Base-by-base conservation (phyloP, 35 echinoderm and acorn worm species). In the Chiridota heheva region DNA sequence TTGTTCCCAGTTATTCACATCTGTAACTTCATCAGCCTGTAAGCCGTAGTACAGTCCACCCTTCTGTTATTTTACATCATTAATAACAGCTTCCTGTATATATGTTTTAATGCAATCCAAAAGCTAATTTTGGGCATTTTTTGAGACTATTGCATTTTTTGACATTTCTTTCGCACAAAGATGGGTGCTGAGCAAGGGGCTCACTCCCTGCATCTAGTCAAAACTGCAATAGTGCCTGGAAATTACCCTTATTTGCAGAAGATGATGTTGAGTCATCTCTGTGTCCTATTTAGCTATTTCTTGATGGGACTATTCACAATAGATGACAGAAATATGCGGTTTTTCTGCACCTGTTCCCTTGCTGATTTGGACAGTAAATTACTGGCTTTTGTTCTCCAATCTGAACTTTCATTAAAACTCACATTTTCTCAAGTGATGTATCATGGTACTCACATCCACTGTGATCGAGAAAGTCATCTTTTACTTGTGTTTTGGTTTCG, bases 11-110 rank as follows among this genome's bases (percentile, higher is more conserved):
- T 91, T 91, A 30, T 43, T 37, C 1, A 49, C 48, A 45, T 91
- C 89, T n/a, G 82, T 72, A 16, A 91, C 89, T 58, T 91, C 89
- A 58, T 91, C 83, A 20, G 89, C 83, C 6, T 27, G 24, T 16
- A 91, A 69, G 31, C 63, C 69, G 34, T 81, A 91, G 24, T 73
- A 55, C 28, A 36, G 57, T 22, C 62, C 69, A 40, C n/a, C 60
- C 7, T 57, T 30, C 51, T 81, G 75, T 1, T 37, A 28, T 39
- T 86, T 85, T n/a, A 91, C 35, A 26, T 91, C 82, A 15, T 29
- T 25, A 39, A 63, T 36, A 33, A 86, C 86, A 2, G 27, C 36
- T 1, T 73, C 36, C 43, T 91, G 82, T 22, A 91, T 44, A 43
- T 51, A 86, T 3, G 80, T 35, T 48, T 73, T 86, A 31, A 91